Evolutionary conservation across 2,797 vertebrate species (phyloP).

Genomic region (Meda fulgida): DNA sequence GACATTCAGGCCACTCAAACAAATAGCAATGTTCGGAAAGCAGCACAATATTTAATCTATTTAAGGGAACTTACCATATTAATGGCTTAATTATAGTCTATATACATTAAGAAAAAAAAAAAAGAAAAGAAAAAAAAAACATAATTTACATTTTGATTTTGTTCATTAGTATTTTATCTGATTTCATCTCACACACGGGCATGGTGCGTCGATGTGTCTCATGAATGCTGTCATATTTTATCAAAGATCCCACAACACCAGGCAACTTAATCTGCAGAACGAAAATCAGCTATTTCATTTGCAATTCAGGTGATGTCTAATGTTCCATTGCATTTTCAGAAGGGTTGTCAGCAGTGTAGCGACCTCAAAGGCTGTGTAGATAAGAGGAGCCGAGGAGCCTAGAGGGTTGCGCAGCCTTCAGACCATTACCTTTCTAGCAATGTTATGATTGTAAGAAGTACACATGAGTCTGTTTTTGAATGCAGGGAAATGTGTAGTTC

Average conservation of each 20-base stretch:
- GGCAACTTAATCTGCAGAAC: conserved; percentile 16
- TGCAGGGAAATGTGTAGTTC: background rate
- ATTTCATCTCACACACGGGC: too few species aligned
- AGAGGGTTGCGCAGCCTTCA: background rate
- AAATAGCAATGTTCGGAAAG: background rate
- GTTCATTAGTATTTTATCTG: conserved; percentile 14
- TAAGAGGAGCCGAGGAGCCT: background rate
- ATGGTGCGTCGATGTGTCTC: background rate
- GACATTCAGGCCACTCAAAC: background rate
- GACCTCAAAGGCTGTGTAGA: conserved; percentile 9
- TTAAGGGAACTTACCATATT: background rate
- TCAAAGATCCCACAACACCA: conserved; percentile 32
- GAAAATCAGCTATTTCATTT: conserved; percentile 28
- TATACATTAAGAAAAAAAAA: background rate
- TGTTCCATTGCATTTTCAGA: conserved; percentile 15
- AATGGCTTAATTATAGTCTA: too few species aligned
- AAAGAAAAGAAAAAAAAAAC: background rate
- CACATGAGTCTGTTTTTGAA: background rate
- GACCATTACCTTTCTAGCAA: conserved; percentile 3
- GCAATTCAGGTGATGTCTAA: conserved; percentile 8
- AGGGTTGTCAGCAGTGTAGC: background rate
- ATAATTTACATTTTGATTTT: background rate
- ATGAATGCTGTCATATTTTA: conserved; percentile 34
- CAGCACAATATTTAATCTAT: background rate
- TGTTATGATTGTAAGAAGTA: background rate